phyloP scores from a whole-genome alignment of 2,888 invertebrate genomes.

The Nymphalis polychloros region DNA sequence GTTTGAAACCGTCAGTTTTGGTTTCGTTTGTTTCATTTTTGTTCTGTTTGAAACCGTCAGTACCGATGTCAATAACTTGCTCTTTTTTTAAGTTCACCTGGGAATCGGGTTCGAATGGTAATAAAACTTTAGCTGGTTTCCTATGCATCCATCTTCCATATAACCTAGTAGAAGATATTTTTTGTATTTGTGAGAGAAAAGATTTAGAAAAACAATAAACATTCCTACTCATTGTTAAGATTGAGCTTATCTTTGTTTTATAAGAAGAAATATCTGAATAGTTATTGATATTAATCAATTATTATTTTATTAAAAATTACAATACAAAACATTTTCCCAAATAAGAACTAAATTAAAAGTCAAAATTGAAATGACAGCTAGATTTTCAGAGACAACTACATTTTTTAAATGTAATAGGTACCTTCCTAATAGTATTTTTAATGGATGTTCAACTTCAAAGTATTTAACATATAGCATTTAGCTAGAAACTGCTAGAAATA shows the following conservation, averaged over 20 bases:
- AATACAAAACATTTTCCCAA: too few relatives aligned
- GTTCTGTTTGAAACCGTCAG: conserved; percentile 47
- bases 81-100: conserved; percentile 64
- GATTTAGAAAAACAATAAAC: conserved; percentile 17
- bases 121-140: conserved; percentile 73
- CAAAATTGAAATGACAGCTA: too few relatives aligned
- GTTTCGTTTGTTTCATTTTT: conserved; percentile 26
- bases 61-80: conserved; percentile 63
- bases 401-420: too few relatives aligned
- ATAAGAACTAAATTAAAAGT: too few relatives aligned
- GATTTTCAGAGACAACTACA: too few relatives aligned
- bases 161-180: conserved; percentile 49
- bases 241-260: background rate
- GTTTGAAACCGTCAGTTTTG: conserved; percentile 46
- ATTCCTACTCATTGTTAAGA: conserved; percentile 17
- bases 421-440: too few relatives aligned
- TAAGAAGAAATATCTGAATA: too few relatives aligned
- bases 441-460: too few relatives aligned
- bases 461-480: too few relatives aligned
- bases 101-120: conserved; percentile 67
- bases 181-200: conserved; percentile 23
- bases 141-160: conserved; percentile 79
- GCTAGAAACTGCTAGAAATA: too few relatives aligned
- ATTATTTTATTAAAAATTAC: too few relatives aligned
- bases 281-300: too few relatives aligned